These are phyloP conservation scores for Emydocephalus ijimae DNA, from an alignment of 2,113 vertebrate species.

Conservation along the genomic window DNA sequence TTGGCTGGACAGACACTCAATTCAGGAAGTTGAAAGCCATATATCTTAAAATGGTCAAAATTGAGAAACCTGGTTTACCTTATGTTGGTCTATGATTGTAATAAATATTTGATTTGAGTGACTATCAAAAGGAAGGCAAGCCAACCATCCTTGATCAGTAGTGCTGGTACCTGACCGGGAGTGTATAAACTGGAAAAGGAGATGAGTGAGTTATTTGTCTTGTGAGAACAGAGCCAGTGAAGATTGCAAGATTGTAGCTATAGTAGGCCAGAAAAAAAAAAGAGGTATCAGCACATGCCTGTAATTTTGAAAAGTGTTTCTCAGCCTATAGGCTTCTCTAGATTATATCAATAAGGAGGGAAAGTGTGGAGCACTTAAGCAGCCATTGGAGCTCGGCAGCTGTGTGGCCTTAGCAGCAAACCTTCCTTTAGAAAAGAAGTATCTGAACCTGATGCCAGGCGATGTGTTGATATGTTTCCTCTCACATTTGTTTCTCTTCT, in stretches of 20 bases:
- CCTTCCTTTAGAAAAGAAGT: constrained; percentile 47
- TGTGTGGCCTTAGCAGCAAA: constrained; percentile 36
- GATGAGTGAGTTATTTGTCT: not conserved
- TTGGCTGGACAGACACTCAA: not conserved
- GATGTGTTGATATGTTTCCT: constrained; percentile 53
- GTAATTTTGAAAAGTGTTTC: not conserved
- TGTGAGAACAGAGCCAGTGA: not conserved
- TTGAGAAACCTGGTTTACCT: not conserved
- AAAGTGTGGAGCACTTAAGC: constrained; percentile 40
- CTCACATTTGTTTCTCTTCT: constrained; percentile 33
- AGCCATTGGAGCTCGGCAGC: constrained; percentile 21
- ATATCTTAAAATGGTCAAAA: not conserved
- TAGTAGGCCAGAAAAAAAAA: not conserved
- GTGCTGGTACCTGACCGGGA: not conserved
- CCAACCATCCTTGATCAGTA: not conserved
- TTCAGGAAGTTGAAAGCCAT: not conserved
- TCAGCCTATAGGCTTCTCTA: not conserved
- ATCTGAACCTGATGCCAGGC: constrained; percentile 48
- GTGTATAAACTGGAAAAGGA: not conserved
- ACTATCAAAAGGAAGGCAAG: not conserved
- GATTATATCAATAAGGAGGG: not conserved
- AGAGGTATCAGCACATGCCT: not conserved
- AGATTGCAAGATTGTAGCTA: not conserved
- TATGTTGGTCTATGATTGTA: not conserved
- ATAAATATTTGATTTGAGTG: not conserved